Base-by-base conservation (phyloP, 2,888 invertebrate species). In the Phengaris arion region DNA sequence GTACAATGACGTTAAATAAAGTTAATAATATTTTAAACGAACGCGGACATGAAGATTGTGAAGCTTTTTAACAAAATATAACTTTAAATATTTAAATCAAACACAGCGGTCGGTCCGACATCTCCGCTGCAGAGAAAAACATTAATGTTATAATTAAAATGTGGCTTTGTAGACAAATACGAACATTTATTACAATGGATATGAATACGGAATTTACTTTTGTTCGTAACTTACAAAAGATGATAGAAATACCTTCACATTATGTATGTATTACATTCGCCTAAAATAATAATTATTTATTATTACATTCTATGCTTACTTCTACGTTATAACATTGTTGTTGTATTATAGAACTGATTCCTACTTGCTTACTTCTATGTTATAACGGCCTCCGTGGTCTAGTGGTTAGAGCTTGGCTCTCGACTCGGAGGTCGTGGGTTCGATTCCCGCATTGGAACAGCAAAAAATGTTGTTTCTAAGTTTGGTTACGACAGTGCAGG, bases 11-110 rank as follows among this genome's bases (percentile, higher is more conserved):
- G 64, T 64, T 64, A 12, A 35, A 64, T 64, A 35, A 64, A 64
- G 5, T 12, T 64, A 64, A 64, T 35, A 35, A 64, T 35, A 12
- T 64, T 64, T 64, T 6, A 45, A 64, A 64, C 35, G 64, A 45
- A 64, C 22, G 22, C 22, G 22, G 22, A 22, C 35, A 64, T 10
- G 35, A 64, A 64, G 35, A 64, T 35, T 64, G 35, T 70, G 22
- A 12, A 70, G 51, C 22, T 15, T 15, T 70, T 70, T 51, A 72
- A 72, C 52, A 22, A 72, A 72, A 72, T 52, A 52, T 51, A 54
- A 72, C 22, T 70, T 68, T 12, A 22, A 70, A 70, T 72, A 72
- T 72, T 72, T 54, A 72, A 72, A 72, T 72, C 52, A 72, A 54
- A 52, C 72, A 13, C 72, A 72, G 72, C 72, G 72, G 72, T 72